A percentile compares a stretch with the other conserved stretches of the same genome.
These are phyloP conservation scores for Taphrorychus bicolor DNA, from an alignment of 2,888 invertebrate species.

Conservation along the genomic window DNA sequence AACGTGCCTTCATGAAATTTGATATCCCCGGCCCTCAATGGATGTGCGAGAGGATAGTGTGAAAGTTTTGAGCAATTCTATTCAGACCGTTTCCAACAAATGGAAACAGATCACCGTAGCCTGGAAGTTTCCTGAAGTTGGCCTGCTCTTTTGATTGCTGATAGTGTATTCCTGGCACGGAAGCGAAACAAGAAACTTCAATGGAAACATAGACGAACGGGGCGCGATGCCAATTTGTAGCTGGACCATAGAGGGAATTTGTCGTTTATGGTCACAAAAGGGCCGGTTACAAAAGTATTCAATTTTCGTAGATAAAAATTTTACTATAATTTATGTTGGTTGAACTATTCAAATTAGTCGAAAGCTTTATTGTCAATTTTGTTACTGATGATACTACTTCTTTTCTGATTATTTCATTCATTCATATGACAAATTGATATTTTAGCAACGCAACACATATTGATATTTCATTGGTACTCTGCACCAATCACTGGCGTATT, in stretches of 20 bases:
- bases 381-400: no score
- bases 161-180: conserved; percentile 37
- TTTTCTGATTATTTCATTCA: no score
- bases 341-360: no score
- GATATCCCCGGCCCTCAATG: not conserved
- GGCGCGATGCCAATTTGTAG: conserved; percentile 37
- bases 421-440: no score
- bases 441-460: no score
- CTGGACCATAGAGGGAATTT: conserved; percentile 22
- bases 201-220: conserved; percentile 31
- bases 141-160: conserved; percentile 39
- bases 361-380: no score
- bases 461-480: no score
- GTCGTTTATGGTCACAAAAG: conserved; percentile 22
- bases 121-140: conserved; percentile 32
- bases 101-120: conserved; percentile 35
- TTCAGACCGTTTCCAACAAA: conserved; percentile 29
- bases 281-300: no score
- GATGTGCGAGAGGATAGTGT: not conserved
- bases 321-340: no score
- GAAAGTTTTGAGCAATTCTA: conserved; percentile 29
- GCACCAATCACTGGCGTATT: no score
- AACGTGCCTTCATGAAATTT: conserved; percentile 2
- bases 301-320: no score
- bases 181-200: conserved; percentile 39